Base-by-base conservation (phyloP, 1,140 invertebrate genomes). In the Drosophila grimshawi region DNA sequence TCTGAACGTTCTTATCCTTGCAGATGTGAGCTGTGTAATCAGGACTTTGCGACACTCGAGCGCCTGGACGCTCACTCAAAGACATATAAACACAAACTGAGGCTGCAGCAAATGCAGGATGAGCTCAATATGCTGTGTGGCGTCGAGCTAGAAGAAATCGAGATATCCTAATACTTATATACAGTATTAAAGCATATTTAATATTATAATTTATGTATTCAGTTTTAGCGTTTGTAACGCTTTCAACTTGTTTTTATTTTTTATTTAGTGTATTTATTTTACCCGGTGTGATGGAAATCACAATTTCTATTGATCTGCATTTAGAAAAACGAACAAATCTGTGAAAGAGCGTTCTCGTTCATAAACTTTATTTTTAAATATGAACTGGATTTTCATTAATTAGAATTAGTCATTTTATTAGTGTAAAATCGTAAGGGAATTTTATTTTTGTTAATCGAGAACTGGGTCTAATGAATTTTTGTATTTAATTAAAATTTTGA, bases 21-120 rank as follows among this genome's bases (percentile, higher is more conserved):
- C 11, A 86, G 79, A 51, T 86, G 81, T 45, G 81, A 85, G 32
- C 69, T 73, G 3, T 85, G 81, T 41, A 62, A 60, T 43, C 53
- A 35, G n/a, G 62, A 77, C 10, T 85, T 83, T 32, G 27, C 35
- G n/a, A 45, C 39, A 8, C 56, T 63, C 8, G 49, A 35, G 2
- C 37, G 53, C 19, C 37, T 83, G 4, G n/a, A 63, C 5, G n/a
- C 30, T 8, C 81, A 83, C 30, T 69, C 56, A 5, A 66, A 46
- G n/a, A 74, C 81, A 6, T 3, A 62, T 33, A 30, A n/a, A 7
- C 81, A 83, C 45, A 69, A 73, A 8, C 61, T 48, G 0, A 30
- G 43, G 2, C 10, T 61, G 5, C 49, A 45, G 10, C 49, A 66
- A 37, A 63, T 82, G 48, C 37, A 82, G 45, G 76, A 80, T 8